Base-by-base conservation (phyloP, 2,888 invertebrate genomes). In the Agrotis puta region DNA sequence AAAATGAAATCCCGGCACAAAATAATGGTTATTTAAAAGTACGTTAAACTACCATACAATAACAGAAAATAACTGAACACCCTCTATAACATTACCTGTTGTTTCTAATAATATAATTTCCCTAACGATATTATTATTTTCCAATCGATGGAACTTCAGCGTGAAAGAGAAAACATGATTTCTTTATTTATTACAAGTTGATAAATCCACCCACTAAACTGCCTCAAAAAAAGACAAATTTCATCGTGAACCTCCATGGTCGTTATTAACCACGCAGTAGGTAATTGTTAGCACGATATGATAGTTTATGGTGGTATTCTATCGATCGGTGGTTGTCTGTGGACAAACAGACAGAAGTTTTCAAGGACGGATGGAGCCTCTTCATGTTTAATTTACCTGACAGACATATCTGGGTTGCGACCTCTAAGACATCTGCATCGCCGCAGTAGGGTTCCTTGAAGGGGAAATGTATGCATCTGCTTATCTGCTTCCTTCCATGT, bases 301-400 rank as follows among this genome's bases (percentile, higher is more conserved):
- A 68, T 74, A 62, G 39, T 43, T 64, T 24, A 66, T 63, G 68
- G 57, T 39, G 74, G 56, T 70, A 73, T 59, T 62, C 1, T 78
- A 84, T 84, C 79, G 84, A 84, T 81, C 71, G 56, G 14, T 63
- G 54, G 53, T 24, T n/a, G 56, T 67, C 58, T 61, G 73, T 61
- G 48, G 53, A 63, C 69, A 62, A 71, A 70, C 56, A 66, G 56
- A 64, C 33, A 59, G 56, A 33, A 11, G 64, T 64, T 75, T 70
- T 79, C 84, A 85, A 81, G 82, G 84, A 71, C 72, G 48, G 13
- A 71, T 70, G 48, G 13, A 33, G 57, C 54, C 59, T 50, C 59
- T 48, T 70, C 68, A 77, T 85, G 68, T 61, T 82, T 81, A 69
- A 76, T 80, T 80, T 64, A 80, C n/a, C 2, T 64, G 53, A 27